These are phyloP conservation scores for Ceratoteleas bidentatus DNA, from an alignment of 1,140 invertebrate species.

Conservation along the genomic window DNA sequence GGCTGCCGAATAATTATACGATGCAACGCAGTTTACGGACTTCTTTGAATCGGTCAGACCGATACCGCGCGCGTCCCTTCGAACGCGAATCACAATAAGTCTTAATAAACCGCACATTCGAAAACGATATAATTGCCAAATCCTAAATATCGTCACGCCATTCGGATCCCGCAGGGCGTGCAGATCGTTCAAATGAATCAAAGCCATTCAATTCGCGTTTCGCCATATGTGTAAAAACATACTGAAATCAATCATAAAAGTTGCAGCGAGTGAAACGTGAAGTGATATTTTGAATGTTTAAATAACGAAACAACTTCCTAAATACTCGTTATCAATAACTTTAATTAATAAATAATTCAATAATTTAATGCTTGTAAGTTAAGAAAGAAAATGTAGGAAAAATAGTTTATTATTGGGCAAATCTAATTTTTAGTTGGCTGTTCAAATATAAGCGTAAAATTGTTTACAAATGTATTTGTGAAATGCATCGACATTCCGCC, in stretches of 20 bases:
- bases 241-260: not conserved
- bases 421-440: no score
- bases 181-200: constrained; percentile 50
- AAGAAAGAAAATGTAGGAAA: no score
- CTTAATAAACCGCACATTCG: constrained; percentile 41
- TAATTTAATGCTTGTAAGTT: no score
- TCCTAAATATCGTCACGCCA: constrained; percentile 75
- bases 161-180: constrained; percentile 71
- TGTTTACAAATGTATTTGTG: not conserved
- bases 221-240: constrained; percentile 7
- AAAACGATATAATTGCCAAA: constrained; percentile 78
- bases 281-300: no score
- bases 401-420: no score
- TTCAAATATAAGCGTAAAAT: not conserved
- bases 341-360: no score
- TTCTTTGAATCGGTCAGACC: constrained; percentile 40
- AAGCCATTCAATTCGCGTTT: constrained; percentile 56
- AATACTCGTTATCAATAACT: no score
- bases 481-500: not conserved
- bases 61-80: constrained; percentile 17
- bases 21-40: constrained; percentile 25
- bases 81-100: constrained; percentile 41
- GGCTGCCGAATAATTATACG: constrained; percentile 40
- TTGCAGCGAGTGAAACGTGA: not conserved
- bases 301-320: no score